These are phyloP conservation scores for Adelges cooleyi DNA, from an alignment of 1,140 invertebrate genomes.

Conservation along the genomic window DNA sequence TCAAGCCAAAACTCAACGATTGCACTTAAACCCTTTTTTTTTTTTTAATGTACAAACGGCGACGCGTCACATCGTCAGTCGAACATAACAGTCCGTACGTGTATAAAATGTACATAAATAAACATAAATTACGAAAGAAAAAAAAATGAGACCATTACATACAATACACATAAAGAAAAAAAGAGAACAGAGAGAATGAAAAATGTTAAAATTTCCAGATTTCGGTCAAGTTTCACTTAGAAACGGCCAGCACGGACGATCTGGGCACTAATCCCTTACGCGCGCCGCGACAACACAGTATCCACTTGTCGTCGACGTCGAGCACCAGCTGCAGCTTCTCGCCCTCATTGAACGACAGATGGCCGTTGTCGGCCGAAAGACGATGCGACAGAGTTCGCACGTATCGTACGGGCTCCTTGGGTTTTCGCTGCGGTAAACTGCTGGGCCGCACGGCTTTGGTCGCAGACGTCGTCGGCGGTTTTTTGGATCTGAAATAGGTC, in stretches of 20 bases:
- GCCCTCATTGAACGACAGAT: slow-evolving; percentile 66
- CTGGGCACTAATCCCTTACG: slow-evolving; percentile 64
- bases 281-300: slow-evolving; percentile 62
- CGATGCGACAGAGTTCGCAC: slow-evolving; percentile 61
- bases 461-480: slow-evolving; percentile 29
- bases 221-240: slow-evolving; percentile 21
- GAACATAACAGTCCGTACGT: not conserved
- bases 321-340: slow-evolving; percentile 59
- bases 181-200: not conserved
- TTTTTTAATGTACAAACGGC: not conserved
- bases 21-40: not conserved
- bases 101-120: not conserved
- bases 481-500: not conserved
- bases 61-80: not conserved
- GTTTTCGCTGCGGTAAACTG: slow-evolving; percentile 34
- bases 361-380: slow-evolving; percentile 59
- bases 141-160: slow-evolving; percentile 21
- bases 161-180: not conserved
- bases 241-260: slow-evolving; percentile 48
- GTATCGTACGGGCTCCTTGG: slow-evolving; percentile 44
- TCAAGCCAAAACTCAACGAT: not conserved
- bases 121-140: slow-evolving; percentile 12
- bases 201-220: not conserved
- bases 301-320: slow-evolving; percentile 63
- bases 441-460: slow-evolving; percentile 32